Evolutionary conservation across 2,113 vertebrate genomes (phyloP).

Genomic region (Ictalurus punctatus): DNA sequence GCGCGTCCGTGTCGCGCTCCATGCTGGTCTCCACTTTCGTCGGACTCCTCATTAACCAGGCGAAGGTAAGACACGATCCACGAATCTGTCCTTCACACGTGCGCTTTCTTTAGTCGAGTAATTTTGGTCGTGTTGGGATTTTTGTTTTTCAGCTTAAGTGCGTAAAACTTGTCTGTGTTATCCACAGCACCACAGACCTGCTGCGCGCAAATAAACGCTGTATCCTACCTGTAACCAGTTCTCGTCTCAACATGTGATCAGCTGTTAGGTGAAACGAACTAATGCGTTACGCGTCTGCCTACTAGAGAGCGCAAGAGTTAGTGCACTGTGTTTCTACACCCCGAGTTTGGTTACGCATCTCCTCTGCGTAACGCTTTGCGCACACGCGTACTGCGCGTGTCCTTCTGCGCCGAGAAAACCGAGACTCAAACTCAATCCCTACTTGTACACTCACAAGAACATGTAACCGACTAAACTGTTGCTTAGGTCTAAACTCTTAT

Average conservation of each 20-base stretch:
- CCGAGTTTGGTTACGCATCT: neutral
- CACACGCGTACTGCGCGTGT: neutral
- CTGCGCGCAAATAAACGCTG: neutral
- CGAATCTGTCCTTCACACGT: neutral
- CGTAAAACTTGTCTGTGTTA: neutral
- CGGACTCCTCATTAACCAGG: constrained; percentile 92
- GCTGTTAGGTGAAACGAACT: neutral
- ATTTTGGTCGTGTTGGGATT: too few relatives aligned
- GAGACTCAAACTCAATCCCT: too few relatives aligned
- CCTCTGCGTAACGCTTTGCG: neutral
- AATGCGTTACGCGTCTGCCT: neutral
- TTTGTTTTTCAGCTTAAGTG: neutral
- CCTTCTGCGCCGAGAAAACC: neutral
- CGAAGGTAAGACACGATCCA: constrained; percentile 79
- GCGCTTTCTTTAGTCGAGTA: neutral
- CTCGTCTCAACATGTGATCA: neutral
- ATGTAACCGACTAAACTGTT: neutral
- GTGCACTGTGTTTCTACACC: neutral
- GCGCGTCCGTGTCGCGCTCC: constrained; percentile 77
- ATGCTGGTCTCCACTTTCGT: constrained; percentile 89
- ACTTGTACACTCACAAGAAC: neutral
- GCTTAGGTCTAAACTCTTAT: neutral
- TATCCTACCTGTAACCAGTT: neutral
- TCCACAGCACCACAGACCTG: neutral
- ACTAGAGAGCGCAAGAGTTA: neutral